Evolutionary conservation across 2,888 invertebrate genomes (phyloP).

Genomic region (Brachypalpus laphriformis): DNA sequence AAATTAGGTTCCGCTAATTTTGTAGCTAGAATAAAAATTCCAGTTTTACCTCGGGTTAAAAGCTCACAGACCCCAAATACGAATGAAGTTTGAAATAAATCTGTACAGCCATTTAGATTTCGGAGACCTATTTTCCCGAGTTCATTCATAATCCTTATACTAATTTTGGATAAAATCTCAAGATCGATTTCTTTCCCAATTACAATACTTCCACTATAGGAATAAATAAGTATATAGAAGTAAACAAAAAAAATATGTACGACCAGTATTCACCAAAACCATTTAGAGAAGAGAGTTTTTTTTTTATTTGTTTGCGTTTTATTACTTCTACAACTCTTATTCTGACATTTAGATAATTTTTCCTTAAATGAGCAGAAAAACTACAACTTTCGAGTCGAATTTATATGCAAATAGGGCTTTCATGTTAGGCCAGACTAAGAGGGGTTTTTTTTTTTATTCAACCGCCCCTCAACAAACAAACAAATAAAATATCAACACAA

Average conservation of each 20-base stretch:
- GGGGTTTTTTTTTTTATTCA: slow-evolving; percentile 7
- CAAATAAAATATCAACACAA: slow-evolving; percentile 69
- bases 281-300: slow-evolving; percentile 42
- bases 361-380: slow-evolving; percentile 69
- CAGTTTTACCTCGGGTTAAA: too few relatives aligned
- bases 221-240: too few relatives aligned
- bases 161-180: too few relatives aligned
- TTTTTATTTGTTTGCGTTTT: slow-evolving; percentile 64
- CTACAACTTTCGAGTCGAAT: slow-evolving; percentile 55
- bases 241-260: background rate
- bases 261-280: background rate
- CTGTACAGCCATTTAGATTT: too few relatives aligned
- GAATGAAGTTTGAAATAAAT: too few relatives aligned
- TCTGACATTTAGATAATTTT: slow-evolving; percentile 65
- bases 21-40: too few relatives aligned
- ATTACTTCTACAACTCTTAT: slow-evolving; percentile 69
- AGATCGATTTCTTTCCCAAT: too few relatives aligned
- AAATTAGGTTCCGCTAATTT: too few relatives aligned
- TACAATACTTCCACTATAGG: too few relatives aligned
- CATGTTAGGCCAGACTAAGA: slow-evolving; percentile 34
- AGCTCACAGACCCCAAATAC: too few relatives aligned
- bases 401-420: slow-evolving; percentile 61
- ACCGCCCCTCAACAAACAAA: slow-evolving; percentile 40
- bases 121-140: too few relatives aligned
- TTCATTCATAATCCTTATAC: too few relatives aligned